A percentile compares a stretch with the other conserved stretches of the same genome.
These are phyloP conservation scores for Polydrusus cervinus DNA, from an alignment of 2,888 invertebrate genomes.

Conservation along the genomic window DNA sequence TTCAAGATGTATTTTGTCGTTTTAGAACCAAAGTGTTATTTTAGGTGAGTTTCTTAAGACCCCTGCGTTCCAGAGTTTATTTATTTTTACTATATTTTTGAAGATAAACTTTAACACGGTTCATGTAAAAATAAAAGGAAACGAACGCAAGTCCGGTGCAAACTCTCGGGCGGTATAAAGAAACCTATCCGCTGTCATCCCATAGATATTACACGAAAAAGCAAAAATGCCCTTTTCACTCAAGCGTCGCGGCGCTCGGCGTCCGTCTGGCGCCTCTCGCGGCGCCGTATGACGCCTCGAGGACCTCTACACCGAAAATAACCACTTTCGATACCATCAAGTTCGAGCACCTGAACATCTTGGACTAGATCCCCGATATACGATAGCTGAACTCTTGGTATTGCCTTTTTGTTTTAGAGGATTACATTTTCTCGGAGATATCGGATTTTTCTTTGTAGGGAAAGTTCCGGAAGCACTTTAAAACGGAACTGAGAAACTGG, in stretches of 20 bases:
- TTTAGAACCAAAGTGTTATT: too few relatives aligned
- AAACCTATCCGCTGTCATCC: background rate
- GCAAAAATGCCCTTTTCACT: conserved; percentile 37
- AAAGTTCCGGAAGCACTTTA: background rate
- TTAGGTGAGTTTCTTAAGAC: too few relatives aligned
- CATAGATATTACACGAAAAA: conserved; percentile 12
- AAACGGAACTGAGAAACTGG: background rate
- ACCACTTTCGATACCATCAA: conserved; percentile 32
- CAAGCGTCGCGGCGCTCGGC: conserved; percentile 41
- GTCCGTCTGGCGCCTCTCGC: conserved; percentile 49
- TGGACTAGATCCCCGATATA: conserved; percentile 24
- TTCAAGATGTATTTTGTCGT: too few relatives aligned
- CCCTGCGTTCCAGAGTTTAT: too few relatives aligned
- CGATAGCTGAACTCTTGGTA: conserved; percentile 29
- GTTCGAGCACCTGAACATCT: conserved; percentile 17
- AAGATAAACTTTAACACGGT: too few relatives aligned
- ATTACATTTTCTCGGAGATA: background rate
- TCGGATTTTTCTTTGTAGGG: background rate
- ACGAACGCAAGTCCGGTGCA: too few relatives aligned
- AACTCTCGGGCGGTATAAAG: too few relatives aligned
- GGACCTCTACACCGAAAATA: conserved; percentile 37
- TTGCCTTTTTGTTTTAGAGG: conserved; percentile 16
- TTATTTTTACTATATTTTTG: too few relatives aligned
- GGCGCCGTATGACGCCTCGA: conserved; percentile 46
- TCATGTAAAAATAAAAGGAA: too few relatives aligned